phyloP scores from a whole-genome alignment of 2,797 vertebrate genomes.

The Catostomus latipinnis region DNA sequence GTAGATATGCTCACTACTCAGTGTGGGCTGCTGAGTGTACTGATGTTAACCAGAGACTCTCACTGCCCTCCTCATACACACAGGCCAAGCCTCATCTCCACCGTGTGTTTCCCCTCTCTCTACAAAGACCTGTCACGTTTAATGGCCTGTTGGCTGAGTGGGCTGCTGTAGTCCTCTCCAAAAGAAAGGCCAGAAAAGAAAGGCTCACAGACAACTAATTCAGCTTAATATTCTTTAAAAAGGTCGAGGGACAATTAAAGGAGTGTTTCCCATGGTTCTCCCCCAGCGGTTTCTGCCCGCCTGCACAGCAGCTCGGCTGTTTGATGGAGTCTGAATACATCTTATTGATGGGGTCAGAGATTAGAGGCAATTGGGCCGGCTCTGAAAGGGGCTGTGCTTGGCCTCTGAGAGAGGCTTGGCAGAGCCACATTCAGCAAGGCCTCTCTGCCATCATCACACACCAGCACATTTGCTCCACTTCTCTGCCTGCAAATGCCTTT shows the following conservation, averaged over 20 bases:
- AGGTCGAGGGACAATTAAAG: constrained; percentile 81
- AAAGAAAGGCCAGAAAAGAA: constrained; percentile 77
- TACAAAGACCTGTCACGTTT: constrained; percentile 84
- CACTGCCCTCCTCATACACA: constrained; percentile 62
- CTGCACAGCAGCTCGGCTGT: constrained; percentile 77
- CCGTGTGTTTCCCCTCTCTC: constrained; percentile 66
- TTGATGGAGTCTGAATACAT: constrained; percentile 83
- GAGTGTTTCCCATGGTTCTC: constrained; percentile 79
- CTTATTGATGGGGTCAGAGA: constrained; percentile 86
- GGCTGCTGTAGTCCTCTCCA: constrained; percentile 74
- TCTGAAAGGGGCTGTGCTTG: constrained; percentile 69
- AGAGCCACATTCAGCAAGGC: constrained; percentile 63
- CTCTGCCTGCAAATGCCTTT: constrained; percentile 76
- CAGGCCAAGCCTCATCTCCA: constrained; percentile 66
- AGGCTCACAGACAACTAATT: constrained; percentile 81
- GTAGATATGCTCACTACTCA: constrained; percentile 63
- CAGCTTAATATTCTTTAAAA: constrained; percentile 87
- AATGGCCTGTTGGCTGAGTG: constrained; percentile 83
- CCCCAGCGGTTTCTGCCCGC: constrained; percentile 73
- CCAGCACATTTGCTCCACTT: constrained; percentile 76
- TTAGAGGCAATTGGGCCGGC: constrained; percentile 76
- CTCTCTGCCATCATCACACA: constrained; percentile 57
- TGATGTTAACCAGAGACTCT: constrained; percentile 77
- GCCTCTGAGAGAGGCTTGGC: constrained; percentile 64
- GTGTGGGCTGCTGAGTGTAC: constrained; percentile 58